phyloP scores from a whole-genome alignment of 2,113 vertebrate genomes.

The Bettongia penicillata region DNA sequence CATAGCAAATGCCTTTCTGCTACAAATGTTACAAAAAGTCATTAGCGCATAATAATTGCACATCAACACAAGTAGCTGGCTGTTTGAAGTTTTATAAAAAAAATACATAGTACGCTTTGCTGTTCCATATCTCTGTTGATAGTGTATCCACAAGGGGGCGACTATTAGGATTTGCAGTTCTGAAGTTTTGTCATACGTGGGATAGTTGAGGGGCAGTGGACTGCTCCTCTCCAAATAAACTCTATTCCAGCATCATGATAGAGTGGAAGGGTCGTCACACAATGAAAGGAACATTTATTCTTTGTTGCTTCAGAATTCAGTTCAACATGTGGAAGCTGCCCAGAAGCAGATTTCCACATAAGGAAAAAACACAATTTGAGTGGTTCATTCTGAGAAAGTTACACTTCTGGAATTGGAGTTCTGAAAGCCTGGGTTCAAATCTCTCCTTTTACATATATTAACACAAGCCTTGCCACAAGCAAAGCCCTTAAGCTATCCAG shows the following conservation, averaged over 20 bases:
- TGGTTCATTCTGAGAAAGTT: not conserved
- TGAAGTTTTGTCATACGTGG: not conserved
- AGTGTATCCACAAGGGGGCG: not conserved
- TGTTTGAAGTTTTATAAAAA: conserved; percentile 31
- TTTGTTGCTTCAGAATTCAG: not conserved
- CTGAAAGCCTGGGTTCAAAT: not conserved
- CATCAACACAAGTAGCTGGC: not conserved
- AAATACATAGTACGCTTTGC: not conserved
- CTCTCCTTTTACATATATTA: not conserved
- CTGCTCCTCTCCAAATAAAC: not conserved
- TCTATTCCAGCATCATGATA: not conserved
- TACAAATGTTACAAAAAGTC: not conserved
- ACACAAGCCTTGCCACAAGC: not conserved
- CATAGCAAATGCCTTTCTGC: not conserved
- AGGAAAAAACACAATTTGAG: not conserved
- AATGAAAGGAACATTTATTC: not conserved
- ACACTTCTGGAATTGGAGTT: not conserved
- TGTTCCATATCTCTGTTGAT: not conserved
- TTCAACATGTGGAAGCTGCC: not conserved
- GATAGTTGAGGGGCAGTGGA: not conserved
- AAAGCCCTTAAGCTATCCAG: not conserved
- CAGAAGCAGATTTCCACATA: not conserved
- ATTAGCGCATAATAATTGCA: conserved; percentile 7
- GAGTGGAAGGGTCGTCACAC: not conserved
- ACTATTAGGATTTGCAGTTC: conserved; percentile 20